A percentile compares a stretch with the other conserved stretches of the same genome.
Conservation (phyloP, 2,797 vertebrate genomes). For the Dallia pectoralis region DNA sequence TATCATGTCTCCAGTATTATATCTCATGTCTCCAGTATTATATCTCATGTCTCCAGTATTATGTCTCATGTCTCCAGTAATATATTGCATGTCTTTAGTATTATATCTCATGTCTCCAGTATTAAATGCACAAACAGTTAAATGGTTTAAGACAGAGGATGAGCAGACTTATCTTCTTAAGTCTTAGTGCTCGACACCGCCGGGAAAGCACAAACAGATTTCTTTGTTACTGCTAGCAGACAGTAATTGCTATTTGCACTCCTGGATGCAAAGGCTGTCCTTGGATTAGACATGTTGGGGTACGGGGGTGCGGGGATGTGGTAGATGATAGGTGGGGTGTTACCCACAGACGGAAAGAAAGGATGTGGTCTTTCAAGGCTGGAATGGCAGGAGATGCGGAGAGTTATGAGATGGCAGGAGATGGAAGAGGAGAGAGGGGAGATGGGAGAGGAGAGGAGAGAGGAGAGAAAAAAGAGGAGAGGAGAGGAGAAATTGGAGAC, state of each 20-base stretch:
- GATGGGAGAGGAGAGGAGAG: background rate
- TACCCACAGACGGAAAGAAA: conserved; percentile 24
- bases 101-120: conserved; percentile 58
- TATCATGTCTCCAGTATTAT: too few relatives aligned
- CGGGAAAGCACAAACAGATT: conserved; percentile 57
- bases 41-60: too few relatives aligned
- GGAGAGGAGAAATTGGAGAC: too few relatives aligned
- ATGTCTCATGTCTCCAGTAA: too few relatives aligned
- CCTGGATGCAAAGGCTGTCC: conserved; percentile 21
- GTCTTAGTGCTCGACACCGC: conserved; percentile 65
- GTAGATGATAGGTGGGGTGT: background rate
- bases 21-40: too few relatives aligned
- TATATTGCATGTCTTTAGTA: too few relatives aligned
- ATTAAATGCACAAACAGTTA: conserved; percentile 72
- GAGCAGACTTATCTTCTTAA: conserved; percentile 71
- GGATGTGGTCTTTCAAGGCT: conserved; percentile 48
- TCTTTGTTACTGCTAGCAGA: conserved; percentile 57
- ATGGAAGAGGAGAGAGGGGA: background rate
- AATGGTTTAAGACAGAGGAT: conserved; percentile 74
- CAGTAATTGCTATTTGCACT: conserved; percentile 44
- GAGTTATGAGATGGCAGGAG: conserved; percentile 37
- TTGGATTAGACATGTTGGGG: conserved; percentile 22
- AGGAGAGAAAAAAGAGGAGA: too few relatives aligned
- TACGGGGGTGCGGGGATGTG: background rate
- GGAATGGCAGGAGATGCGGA: conserved; percentile 50